These are phyloP conservation scores for Drosophila nasuta DNA, from an alignment of 1,140 invertebrate species.

Conservation along the genomic window DNA sequence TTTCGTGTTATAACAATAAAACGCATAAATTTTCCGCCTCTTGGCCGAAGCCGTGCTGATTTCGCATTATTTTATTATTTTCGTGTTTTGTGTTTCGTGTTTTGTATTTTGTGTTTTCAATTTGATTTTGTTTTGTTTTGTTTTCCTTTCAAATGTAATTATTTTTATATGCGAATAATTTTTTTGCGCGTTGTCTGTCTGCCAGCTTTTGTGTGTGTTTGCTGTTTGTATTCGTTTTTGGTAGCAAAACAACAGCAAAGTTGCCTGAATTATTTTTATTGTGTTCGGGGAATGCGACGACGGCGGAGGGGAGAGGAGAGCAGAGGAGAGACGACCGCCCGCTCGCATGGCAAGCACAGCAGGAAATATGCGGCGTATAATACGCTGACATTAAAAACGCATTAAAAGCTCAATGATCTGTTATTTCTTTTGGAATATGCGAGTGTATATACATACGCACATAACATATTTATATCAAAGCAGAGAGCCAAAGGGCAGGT, in stretches of 20 bases:
- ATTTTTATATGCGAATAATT: constrained; percentile 67
- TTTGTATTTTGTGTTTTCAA: constrained; percentile 3
- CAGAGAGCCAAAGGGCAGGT: neutral
- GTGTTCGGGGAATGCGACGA: neutral
- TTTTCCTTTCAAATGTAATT: constrained; percentile 65
- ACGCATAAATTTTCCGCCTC: constrained; percentile 69
- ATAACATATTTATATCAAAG: neutral
- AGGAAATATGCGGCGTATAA: constrained; percentile 62
- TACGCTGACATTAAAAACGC: constrained; percentile 74
- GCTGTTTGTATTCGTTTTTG: constrained; percentile 33
- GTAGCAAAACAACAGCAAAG: constrained; percentile 37
- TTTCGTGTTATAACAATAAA: constrained; percentile 63
- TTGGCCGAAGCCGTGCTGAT: constrained; percentile 14
- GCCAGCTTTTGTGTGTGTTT: constrained; percentile 32
- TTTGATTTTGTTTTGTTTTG: constrained; percentile 49
- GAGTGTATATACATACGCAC: constrained; percentile 1
- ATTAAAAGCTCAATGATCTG: constrained; percentile 82
- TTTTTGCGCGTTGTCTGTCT: constrained; percentile 16
- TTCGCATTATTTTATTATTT: neutral
- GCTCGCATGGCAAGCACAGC: constrained; percentile 32
- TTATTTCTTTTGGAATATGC: constrained; percentile 52
- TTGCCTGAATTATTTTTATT: constrained; percentile 55
- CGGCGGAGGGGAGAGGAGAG: neutral
- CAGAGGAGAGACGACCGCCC: neutral
- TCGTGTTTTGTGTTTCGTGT: constrained; percentile 19